Conservation (phyloP, 1,140 invertebrate genomes). For the Druon quercuslanigerum region DNA sequence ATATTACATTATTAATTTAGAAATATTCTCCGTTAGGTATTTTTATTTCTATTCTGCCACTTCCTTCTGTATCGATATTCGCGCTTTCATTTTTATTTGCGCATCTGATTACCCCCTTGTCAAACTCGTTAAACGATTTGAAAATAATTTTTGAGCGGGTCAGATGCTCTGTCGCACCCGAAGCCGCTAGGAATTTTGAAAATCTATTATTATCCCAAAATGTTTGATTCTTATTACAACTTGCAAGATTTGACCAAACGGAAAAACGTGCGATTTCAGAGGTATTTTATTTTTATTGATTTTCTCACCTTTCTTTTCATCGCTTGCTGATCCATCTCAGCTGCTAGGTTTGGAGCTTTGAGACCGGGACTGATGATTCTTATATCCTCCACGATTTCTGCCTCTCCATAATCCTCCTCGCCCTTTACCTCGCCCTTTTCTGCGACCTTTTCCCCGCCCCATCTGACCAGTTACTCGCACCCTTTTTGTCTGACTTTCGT, state of each 20-base stretch:
- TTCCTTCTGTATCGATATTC: slow-evolving; percentile 32
- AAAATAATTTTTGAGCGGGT: slow-evolving; percentile 32
- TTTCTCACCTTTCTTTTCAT: background rate
- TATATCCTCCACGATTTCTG: too few species aligned
- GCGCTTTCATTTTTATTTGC: slow-evolving; percentile 35
- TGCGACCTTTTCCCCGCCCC: background rate
- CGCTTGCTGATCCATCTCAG: background rate
- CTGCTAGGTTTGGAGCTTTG: background rate
- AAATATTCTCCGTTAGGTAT: background rate
- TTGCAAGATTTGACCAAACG: background rate
- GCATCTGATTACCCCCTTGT: slow-evolving; percentile 34
- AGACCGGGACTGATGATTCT: too few species aligned
- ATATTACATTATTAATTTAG: background rate
- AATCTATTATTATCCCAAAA: background rate
- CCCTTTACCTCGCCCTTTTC: too few species aligned
- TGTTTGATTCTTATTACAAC: background rate
- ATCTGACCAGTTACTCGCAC: background rate
- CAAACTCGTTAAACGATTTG: slow-evolving; percentile 21
- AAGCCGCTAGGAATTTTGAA: slow-evolving; percentile 36
- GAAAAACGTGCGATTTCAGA: background rate
- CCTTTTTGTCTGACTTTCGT: background rate
- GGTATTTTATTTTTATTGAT: background rate
- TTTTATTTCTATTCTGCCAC: slow-evolving; percentile 14
- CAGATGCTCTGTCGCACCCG: background rate
- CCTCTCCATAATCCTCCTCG: too few species aligned